Conservation (phyloP, 2,888 invertebrate species). For the Therioaphis trifolii region DNA sequence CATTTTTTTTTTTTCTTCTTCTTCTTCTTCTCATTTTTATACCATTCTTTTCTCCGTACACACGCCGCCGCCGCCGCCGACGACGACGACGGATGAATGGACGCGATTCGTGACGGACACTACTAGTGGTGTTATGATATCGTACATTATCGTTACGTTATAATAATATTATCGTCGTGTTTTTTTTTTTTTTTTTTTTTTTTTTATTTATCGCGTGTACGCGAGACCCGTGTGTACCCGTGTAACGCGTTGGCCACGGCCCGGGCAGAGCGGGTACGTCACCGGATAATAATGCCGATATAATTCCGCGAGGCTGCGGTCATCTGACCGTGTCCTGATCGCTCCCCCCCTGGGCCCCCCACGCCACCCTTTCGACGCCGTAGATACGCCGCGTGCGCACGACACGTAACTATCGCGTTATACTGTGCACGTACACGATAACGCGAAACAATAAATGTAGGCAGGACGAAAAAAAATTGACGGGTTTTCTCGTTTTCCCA, state of each 20-base stretch:
- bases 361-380: conserved; percentile 53
- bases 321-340: conserved; percentile 60
- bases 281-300: conserved; percentile 30
- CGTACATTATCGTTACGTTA: conserved; percentile 14
- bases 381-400: no score
- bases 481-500: conserved; percentile 12
- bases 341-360: conserved; percentile 31
- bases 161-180: background rate
- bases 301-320: conserved; percentile 53
- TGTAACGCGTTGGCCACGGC: conserved; percentile 63
- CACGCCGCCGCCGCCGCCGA: background rate
- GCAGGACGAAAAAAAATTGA: background rate
- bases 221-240: background rate
- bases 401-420: no score
- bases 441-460: background rate
- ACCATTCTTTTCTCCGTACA: background rate
- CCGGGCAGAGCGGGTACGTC: conserved; percentile 26
- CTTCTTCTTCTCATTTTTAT: background rate
- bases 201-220: conserved; percentile 23
- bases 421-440: background rate
- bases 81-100: conserved; percentile 51
- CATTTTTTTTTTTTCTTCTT: conserved; percentile 6
- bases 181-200: background rate
- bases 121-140: conserved; percentile 5
- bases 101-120: conserved; percentile 59